A percentile compares a stretch with the other conserved stretches of the same genome.
Evolutionary conservation across 2,888 invertebrate genomes (phyloP).

Genomic region (Orchesellides sinensis): DNA sequence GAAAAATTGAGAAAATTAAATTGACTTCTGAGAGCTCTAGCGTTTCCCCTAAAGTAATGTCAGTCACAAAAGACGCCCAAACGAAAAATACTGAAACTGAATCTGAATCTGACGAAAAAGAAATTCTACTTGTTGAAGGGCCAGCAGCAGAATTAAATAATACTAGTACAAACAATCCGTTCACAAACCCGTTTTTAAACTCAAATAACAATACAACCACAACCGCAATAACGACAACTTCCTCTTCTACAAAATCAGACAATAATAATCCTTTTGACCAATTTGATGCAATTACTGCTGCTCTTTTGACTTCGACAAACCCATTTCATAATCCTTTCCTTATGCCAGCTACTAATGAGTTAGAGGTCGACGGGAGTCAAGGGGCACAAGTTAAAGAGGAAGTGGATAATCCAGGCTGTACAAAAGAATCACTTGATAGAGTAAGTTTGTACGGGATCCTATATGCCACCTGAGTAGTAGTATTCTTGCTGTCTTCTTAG

Average conservation of each 20-base stretch:
- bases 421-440: conserved; percentile 71
- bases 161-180: conserved; percentile 22
- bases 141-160: conserved; percentile 36
- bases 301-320: conserved; percentile 71
- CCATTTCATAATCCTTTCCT: conserved; percentile 74
- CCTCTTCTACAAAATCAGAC: conserved; percentile 34
- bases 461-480: conserved; percentile 26
- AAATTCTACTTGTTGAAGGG: conserved; percentile 66
- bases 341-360: conserved; percentile 59
- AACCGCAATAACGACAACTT: conserved; percentile 5
- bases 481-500: not conserved
- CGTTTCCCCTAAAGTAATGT: conserved; percentile 38
- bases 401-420: conserved; percentile 71
- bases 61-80: not conserved
- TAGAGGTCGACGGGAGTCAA: conserved; percentile 61
- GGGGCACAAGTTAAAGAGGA: conserved; percentile 69
- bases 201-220: not conserved
- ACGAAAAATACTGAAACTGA: conserved; percentile 17
- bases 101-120: conserved; percentile 40
- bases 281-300: conserved; percentile 71
- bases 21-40: conserved; percentile 71
- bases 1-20: conserved; percentile 78
- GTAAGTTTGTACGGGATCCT: conserved; percentile 62
- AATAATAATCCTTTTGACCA: conserved; percentile 65
- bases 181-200: conserved; percentile 45